Conservation (phyloP, 1,140 invertebrate genomes). For the Hylyphantes graminicola region DNA sequence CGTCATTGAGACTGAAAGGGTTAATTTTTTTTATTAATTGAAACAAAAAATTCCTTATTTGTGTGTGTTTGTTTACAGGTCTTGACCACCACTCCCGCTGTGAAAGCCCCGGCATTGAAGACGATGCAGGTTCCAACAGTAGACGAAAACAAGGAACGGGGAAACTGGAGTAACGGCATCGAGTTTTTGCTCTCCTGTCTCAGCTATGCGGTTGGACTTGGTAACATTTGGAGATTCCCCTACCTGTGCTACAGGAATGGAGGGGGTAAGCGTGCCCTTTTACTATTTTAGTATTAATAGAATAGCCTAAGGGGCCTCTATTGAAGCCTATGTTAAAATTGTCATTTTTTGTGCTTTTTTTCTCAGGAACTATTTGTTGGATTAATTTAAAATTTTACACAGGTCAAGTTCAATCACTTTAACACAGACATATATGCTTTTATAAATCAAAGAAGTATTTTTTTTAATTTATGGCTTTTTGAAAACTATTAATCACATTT, state of each 20-base stretch:
- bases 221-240: constrained; percentile 93
- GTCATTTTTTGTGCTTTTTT: neutral
- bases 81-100: no score
- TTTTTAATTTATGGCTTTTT: no score
- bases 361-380: neutral
- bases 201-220: constrained; percentile 89
- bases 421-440: neutral
- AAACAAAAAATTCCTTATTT: no score
- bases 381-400: no score
- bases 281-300: neutral
- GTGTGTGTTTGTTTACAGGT: no score
- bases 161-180: constrained; percentile 88
- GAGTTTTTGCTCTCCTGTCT: constrained; percentile 91
- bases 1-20: no score
- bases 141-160: constrained; percentile 72
- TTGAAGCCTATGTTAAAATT: neutral
- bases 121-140: neutral
- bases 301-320: neutral
- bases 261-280: constrained; percentile 73
- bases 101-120: neutral
- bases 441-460: neutral
- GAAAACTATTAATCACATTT: no score
- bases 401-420: neutral
- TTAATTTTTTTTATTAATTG: no score
- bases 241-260: constrained; percentile 91